Percentiles rank a stretch among this genome's conserved stretches.
Conservation (phyloP, 2,888 invertebrate species). For the Epiblema foenella region DNA sequence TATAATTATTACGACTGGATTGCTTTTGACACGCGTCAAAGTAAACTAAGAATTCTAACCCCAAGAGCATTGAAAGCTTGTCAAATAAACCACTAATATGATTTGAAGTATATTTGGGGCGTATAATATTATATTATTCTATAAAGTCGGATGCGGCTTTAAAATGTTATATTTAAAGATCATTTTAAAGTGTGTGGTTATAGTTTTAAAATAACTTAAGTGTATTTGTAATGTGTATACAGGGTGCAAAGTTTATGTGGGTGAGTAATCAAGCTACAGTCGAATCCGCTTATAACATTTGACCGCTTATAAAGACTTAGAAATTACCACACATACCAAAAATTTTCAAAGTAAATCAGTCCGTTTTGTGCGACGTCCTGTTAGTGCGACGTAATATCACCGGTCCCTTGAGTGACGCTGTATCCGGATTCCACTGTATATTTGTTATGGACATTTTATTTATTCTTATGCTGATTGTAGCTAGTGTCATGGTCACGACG, state of each 20-base stretch:
- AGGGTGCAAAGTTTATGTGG: background rate
- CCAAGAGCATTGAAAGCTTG: conserved; percentile 14
- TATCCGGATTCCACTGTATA: no score
- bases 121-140: background rate
- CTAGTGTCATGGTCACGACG: no score
- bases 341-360: no score
- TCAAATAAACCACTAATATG: conserved; percentile 19
- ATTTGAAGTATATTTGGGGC: conserved; percentile 24
- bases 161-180: background rate
- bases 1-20: background rate
- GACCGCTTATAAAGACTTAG: no score
- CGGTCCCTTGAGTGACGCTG: no score
- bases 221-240: conserved; percentile 4
- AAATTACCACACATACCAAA: no score
- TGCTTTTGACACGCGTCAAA: background rate
- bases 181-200: conserved; percentile 2
- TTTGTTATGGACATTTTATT: no score
- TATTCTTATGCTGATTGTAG: no score
- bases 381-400: no score
- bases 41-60: background rate
- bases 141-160: background rate
- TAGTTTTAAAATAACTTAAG: conserved; percentile 5
- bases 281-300: no score
- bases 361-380: no score
- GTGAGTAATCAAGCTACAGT: background rate